Conservation (phyloP, 2,888 invertebrate genomes). For the Amaurobius ferox region DNA sequence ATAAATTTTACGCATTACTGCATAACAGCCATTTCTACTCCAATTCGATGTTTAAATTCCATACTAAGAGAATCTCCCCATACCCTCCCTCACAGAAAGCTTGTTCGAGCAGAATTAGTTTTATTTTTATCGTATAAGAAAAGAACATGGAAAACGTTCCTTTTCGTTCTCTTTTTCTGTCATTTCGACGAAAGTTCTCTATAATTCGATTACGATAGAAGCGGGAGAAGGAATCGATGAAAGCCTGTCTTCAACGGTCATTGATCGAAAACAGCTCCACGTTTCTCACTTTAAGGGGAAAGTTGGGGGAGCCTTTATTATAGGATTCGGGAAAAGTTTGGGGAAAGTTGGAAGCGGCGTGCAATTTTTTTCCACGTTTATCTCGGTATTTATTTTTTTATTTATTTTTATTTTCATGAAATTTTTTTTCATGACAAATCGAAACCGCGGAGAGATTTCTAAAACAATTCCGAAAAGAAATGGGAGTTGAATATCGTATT, state of each 20-base stretch:
- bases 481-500: not conserved
- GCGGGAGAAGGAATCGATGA: slow-evolving; percentile 43
- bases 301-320: slow-evolving; percentile 11
- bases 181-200: slow-evolving; percentile 40
- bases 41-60: slow-evolving; percentile 13
- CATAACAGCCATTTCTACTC: slow-evolving; percentile 9
- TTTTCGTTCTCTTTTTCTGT: slow-evolving; percentile 10
- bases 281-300: not conserved
- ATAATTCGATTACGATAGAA: slow-evolving; percentile 68
- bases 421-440: not conserved
- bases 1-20: not conserved
- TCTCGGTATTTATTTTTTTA: not conserved
- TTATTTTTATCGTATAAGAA: slow-evolving; percentile 26
- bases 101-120: slow-evolving; percentile 15
- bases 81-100: not conserved
- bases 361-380: not conserved
- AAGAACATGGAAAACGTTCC: slow-evolving; percentile 5
- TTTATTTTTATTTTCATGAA: not conserved
- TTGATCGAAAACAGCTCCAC: slow-evolving; percentile 34
- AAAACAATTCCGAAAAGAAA: not conserved
- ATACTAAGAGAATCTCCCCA: not conserved
- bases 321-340: not conserved
- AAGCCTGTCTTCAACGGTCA: slow-evolving; percentile 3
- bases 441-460: not conserved
- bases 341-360: not conserved